Percentiles rank a stretch among this genome's conserved stretches.
phyloP scores from a whole-genome alignment of 1,140 invertebrate species.

The Trialeurodes vaporariorum region DNA sequence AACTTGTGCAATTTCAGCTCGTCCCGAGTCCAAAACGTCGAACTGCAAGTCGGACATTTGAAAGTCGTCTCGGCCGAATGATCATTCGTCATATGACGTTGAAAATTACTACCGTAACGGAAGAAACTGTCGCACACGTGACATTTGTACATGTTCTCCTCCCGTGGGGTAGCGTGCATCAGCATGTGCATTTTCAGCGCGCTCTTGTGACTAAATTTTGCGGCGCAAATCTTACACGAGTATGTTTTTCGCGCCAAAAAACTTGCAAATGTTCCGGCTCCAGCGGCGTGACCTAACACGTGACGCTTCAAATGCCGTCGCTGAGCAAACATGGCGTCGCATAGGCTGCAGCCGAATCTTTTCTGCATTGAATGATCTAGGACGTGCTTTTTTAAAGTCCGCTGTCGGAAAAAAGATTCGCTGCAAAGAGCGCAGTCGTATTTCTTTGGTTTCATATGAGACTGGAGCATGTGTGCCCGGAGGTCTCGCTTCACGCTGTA shows the following conservation, averaged over 20 bases:
- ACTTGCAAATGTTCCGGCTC: background rate
- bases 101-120: background rate
- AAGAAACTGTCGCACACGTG: background rate
- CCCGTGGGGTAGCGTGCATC: background rate
- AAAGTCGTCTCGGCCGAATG: too few species aligned
- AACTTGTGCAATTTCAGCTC: background rate
- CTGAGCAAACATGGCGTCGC: background rate
- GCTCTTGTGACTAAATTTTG: background rate
- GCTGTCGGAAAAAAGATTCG: background rate
- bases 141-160: background rate
- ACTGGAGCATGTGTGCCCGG: background rate
- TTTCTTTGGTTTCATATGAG: background rate
- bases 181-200: background rate
- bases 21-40: background rate
- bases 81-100: background rate
- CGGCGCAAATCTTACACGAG: background rate
- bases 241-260: background rate
- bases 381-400: background rate
- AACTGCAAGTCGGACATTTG: background rate
- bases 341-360: background rate
- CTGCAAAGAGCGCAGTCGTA: background rate
- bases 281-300: background rate
- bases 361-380: too few species aligned
- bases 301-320: background rate
- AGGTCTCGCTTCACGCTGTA: background rate